Evolutionary conservation across 2,888 invertebrate species (phyloP), one percentile per base, ranked within the genome.

Genomic region (Diachrysia chrysitis): DNA sequence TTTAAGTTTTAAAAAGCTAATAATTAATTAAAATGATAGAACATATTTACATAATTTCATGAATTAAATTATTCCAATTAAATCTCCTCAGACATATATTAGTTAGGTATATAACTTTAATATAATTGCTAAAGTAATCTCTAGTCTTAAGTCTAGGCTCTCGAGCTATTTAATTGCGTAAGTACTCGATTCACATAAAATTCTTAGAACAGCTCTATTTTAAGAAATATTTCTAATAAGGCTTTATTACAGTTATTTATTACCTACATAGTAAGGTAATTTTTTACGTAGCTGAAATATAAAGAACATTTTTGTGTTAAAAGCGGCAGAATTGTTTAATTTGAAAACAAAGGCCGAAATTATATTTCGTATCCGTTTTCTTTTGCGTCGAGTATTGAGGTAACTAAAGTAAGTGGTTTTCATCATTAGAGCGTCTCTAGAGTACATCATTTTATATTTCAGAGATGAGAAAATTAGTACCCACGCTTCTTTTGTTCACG

Each of bases 331-430:
- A 42, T 9, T 23, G 37, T 7, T 21, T 16, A 4, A 21, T 19
- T 37, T n/a, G 14, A 19, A 32, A 32, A 19, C 16, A 35, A 25
- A 25, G 3, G 6, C 25, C 10, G 7, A 46, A 25, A 46, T 46
- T 23, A 12, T 59, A 25, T 32, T 66, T 42, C 21, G 12, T 9
- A 7, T 42, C 9, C 12, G 5, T 29, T 65, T 51, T 63, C 21
- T 59, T 66, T 62, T 46, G 37, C 23, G n/a, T 51, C 7, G 37
- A 2, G 53, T 54, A 46, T n/a, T 51, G 48, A 51, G 21, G 48
- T 51, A 51, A 51, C 17, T 58, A 23, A 65, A 46, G 46, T 51
- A 54, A 72, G 65, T 76, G 68, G 46, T 69, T 66, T 67, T 46
- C 17, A 57, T 69, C 66, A 54, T 72, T 63, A 68, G 23, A 32